phyloP scores from a whole-genome alignment of 2,888 invertebrate species.

The Coleophora flavipennella region DNA sequence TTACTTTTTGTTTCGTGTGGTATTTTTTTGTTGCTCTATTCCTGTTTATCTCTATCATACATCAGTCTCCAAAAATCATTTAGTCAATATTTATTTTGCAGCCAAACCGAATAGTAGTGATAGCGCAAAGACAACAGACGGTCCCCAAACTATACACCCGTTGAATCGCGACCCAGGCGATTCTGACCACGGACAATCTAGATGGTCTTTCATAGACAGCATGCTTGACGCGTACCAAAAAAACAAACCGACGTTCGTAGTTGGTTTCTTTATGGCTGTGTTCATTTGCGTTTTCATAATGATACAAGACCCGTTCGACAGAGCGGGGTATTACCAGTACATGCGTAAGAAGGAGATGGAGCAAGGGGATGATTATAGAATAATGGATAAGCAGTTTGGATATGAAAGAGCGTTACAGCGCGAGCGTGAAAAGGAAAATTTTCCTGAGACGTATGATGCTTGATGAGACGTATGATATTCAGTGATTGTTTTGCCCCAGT shows the following conservation, averaged over 20 bases:
- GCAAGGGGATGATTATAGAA: slow-evolving; percentile 8
- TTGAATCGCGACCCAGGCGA: slow-evolving; percentile 47
- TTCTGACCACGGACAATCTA: slow-evolving; percentile 21
- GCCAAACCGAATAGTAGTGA: slow-evolving; percentile 39
- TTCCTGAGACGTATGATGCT: slow-evolving; percentile 52
- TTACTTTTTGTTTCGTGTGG: too few species aligned
- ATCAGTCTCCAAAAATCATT: slow-evolving; percentile 1
- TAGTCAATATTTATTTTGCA: slow-evolving; percentile 49
- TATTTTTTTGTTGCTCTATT: too few species aligned
- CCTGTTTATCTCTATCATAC: not conserved
- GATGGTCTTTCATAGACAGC: slow-evolving; percentile 44
- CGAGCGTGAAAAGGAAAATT: slow-evolving; percentile 29
- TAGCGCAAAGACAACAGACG: slow-evolving; percentile 23
- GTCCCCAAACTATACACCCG: slow-evolving; percentile 40
- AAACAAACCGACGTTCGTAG: slow-evolving; percentile 34
- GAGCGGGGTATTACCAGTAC: slow-evolving; percentile 21
- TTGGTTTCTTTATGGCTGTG: slow-evolving; percentile 38
- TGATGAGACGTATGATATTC: too few species aligned
- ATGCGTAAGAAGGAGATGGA: slow-evolving; percentile 16
- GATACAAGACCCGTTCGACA: slow-evolving; percentile 27
- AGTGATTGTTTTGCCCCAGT: too few species aligned
- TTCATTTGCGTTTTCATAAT: slow-evolving; percentile 16
- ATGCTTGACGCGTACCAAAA: slow-evolving; percentile 33
- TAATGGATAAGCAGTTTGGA: slow-evolving; percentile 37
- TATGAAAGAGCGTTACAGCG: slow-evolving; percentile 37